These are phyloP conservation scores for Sebastes glaucus DNA, from an alignment of 2,797 vertebrate genomes.

Conservation along the genomic window DNA sequence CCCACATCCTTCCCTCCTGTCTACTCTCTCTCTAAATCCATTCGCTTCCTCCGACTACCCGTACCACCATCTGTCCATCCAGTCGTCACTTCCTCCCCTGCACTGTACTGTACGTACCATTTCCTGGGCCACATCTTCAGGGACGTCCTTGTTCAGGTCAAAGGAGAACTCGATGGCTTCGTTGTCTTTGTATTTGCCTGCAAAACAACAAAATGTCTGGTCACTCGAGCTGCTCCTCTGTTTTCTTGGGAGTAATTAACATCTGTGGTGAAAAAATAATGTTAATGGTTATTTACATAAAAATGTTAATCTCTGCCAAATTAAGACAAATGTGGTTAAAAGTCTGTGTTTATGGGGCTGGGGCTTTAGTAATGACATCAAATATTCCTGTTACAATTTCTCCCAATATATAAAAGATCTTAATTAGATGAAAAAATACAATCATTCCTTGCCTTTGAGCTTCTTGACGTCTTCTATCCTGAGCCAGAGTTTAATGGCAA, in stretches of 20 bases:
- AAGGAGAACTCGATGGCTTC: conserved; percentile 99
- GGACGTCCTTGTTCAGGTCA: conserved; percentile 95
- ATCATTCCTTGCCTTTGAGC: conserved; percentile 86
- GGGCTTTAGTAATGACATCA: background rate
- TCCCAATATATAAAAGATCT: background rate
- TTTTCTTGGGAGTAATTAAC: background rate
- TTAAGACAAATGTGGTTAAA: background rate
- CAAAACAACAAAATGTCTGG: background rate
- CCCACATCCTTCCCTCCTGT: background rate
- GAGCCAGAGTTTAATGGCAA: conserved; percentile 97
- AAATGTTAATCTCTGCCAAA: background rate
- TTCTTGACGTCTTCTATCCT: conserved; percentile 98
- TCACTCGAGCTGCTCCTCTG: background rate
- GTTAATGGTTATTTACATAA: too few species aligned
- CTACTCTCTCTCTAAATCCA: background rate
- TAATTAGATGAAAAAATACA: background rate
- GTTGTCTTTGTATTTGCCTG: conserved; percentile 97
- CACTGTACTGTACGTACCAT: conserved; percentile 83
- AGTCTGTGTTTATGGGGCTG: background rate
- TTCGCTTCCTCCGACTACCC: background rate
- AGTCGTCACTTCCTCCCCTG: background rate
- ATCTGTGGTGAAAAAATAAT: background rate
- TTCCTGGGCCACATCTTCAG: conserved; percentile 99
- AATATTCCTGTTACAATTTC: background rate
- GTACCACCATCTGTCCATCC: background rate